Evolutionary conservation across 2,797 vertebrate genomes (phyloP), one percentile per base, ranked within the genome.

Genomic region (Danio kyathit): DNA sequence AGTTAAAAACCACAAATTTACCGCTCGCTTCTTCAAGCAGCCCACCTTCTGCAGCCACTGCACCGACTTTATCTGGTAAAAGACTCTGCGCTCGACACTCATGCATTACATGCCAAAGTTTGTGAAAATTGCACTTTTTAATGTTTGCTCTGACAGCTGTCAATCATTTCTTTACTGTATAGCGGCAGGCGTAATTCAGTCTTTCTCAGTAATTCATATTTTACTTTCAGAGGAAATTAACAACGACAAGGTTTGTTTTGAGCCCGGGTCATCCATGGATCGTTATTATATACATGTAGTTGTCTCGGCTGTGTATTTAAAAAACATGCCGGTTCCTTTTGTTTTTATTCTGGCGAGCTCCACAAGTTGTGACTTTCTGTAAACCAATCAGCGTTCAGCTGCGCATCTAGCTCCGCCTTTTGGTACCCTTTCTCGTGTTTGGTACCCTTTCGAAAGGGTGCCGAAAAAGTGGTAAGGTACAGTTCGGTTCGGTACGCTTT

Each of bases 1-100:
- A 93, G 95, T 97, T 88, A 98, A 97, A 91, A 94, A 96, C 88
- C 97, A 98, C 90, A 96, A 95, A 90, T 97, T 98, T 87, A 97
- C 86, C 65, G 96, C 96, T 29, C 93, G 96, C 74, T 97, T 97
- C 94, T 97, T 97, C 94, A 97, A 97, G 88, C 96, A 97, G 89
- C 96, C 96, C 74, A 97, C 96, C 84, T 97, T 97, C 91, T 97
- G 96, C 92, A 97, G 96, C 90, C 96, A 97, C 92, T 97, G 96
- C 90, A 97, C 96, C 0, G 96, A 97, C 93, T 97, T 97, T 86
- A 97, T 97, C 89, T 97, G 96, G 96, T 97, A 83, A 96, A 95
- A 43, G 10, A 19, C 43, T 64, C 9, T 43, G 61, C 13, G 16
- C 29, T 17, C 21, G 54, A 52, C 38, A 13, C 49, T 17, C 9